Base-by-base conservation (phyloP, 2,113 vertebrate genomes). In the Eptesicus fuscus region DNA sequence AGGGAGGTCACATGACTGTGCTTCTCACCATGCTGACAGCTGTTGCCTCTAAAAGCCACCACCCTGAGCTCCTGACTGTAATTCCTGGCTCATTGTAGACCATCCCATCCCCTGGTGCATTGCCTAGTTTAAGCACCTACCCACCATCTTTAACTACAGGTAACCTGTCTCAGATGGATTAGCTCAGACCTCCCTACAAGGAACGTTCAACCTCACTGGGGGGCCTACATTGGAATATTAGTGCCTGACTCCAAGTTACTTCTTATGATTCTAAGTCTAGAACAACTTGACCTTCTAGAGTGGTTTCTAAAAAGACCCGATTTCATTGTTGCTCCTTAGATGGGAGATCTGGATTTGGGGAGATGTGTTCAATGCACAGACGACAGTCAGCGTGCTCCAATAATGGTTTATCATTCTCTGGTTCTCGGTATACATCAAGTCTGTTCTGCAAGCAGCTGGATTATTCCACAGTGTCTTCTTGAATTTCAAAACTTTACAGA, bases 201-300 rank as follows among this genome's bases (percentile, higher is more conserved):
- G 8, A 85, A 35, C 32, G 13, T 93, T 8, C 40, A 70, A 2
- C 30, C 32, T 63, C 51, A 51, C 0, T 10, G 1, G 69, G 20
- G 23, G 14, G 2, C 47, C 9, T n/a, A 0, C 0, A 4, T 8
- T 70, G 17, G 2, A 35, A 42, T 13, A 37, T 53, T 22, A 53
- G 20, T 49, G 5, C 23, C n/a, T 20, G 22, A 20, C 25, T 7
- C 25, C 8, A 59, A 23, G 1, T 76, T 53, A 25, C 20, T 16
- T 80, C 30, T 25, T 56, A 16, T 12, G 32, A 79, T 83, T 76
- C 35, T 32, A 49, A 77, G 8, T 49, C 17, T 93, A 79, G 23
- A 77, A 74, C 25, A 67, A 30, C 9, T 83, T 6, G 0, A 11
- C n/a, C 40, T 79, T 78, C 63, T 25, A 49, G 37, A 77, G 7